These are phyloP conservation scores for Lanius collurio DNA, from an alignment of 2,113 vertebrate species.

Conservation along the genomic window DNA sequence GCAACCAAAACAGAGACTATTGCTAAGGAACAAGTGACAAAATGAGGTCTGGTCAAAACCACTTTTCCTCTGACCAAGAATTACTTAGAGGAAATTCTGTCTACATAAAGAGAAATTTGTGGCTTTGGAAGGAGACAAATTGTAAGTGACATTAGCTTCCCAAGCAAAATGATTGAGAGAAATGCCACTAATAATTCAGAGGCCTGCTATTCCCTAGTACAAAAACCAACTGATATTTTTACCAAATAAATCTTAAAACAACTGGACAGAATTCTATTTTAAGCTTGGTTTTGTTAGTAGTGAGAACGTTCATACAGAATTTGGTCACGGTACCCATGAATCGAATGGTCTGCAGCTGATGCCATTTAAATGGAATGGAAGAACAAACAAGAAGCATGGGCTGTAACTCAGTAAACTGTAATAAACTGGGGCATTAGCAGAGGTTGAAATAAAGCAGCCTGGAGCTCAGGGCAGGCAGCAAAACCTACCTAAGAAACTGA, in stretches of 20 bases:
- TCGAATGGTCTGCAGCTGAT: not conserved
- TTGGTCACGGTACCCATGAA: not conserved
- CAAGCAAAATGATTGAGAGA: not conserved
- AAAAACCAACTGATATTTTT: not conserved
- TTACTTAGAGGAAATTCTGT: not conserved
- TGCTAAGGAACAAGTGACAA: not conserved
- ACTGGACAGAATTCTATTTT: not conserved
- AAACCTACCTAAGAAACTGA: not conserved
- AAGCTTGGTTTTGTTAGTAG: not conserved
- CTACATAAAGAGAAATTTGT: not conserved
- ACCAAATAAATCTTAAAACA: not conserved
- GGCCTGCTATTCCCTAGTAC: not conserved
- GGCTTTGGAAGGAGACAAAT: slow-evolving; percentile 10
- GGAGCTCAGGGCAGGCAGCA: not conserved
- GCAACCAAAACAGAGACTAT: not conserved
- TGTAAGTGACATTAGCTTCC: not conserved
- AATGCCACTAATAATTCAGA: not conserved
- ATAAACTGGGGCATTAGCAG: not conserved
- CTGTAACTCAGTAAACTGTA: not conserved
- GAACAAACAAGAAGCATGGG: not conserved
- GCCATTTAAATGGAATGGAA: slow-evolving; percentile 13
- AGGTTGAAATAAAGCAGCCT: not conserved
- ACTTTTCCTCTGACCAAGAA: not conserved
- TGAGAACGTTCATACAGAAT: not conserved
- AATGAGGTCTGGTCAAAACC: slow-evolving; percentile 5